Evolutionary conservation across 2,113 vertebrate genomes (phyloP), one percentile per base, ranked within the genome.

Genomic region (Ailurus styani): DNA sequence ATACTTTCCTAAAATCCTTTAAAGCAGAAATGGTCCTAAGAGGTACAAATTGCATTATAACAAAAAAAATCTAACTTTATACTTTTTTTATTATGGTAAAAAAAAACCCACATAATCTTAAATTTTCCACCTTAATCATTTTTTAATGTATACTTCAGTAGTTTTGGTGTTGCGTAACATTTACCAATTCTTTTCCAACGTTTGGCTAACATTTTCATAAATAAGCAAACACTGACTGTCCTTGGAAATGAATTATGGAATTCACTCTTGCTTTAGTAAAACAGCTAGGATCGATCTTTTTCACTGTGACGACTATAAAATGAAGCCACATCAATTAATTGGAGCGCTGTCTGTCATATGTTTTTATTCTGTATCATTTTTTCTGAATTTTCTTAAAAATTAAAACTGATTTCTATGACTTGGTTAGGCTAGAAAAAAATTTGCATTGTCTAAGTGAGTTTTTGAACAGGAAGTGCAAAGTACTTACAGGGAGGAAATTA

Each of bases 401-500:
- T 52, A 29, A 68, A 85, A 66, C 27, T 34, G 29, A 54, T 20
- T 25, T 66, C 4, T 64, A 5, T 31, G 29, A 45, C 23, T 21
- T 54, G 57, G 34, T 4, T 83, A 21, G 66, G 34, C 42, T 64
- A 7, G 60, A 14, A 34, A 31, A 62, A 50, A 40, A 7, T 29
- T 23, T 6, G 2, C 60, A 4, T 5, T 62, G 4, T 34, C 23
- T n/a, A 10, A 10, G 34, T 20, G 31, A 77, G 31, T n/a, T 75
- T 78, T 7, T 86, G 27, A 42, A n/a, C 11, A 5, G 2, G 3
- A 90, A 55, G 13, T 5, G 2, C 12, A 72, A n/a, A 21, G 42
- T 85, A 95, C 98, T 87, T 97, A 99, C 99, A 0, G 98, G 93
- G 70, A 99, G 98, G 97, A 99, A 99, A 79, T 93, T 95, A 79